Evolutionary conservation across 1,140 invertebrate genomes (phyloP), one percentile per base, ranked within the genome.

Genomic region (Sinonovacula constricta): DNA sequence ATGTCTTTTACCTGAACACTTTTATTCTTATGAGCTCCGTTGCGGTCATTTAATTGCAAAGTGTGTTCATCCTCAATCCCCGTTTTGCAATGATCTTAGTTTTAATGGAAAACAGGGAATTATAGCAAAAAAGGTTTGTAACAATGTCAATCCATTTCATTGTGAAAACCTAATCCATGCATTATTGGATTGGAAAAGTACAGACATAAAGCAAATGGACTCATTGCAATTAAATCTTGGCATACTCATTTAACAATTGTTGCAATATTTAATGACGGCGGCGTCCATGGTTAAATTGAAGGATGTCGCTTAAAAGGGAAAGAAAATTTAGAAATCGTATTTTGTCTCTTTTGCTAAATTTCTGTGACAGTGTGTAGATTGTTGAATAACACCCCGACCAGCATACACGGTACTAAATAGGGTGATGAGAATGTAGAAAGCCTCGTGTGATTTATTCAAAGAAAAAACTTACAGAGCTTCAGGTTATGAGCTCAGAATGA

Each of bases 381-480:
- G 39, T n/a, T n/a, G n/a, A n/a, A n/a, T n/a, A n/a, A n/a, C n/a
- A n/a, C n/a, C n/a, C n/a, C n/a, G n/a, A n/a, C n/a, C 67, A 69
- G 31, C 54, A 54, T 69, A 51, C 67, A 5, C 31, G 67, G 24
- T 30, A 18, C 1, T 18, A 34, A 33, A 26, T 70, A 26, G 14
- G 24, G 0, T 70, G 67, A 28, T 14, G 1, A 7, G 67, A 70
- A 36, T 70, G 67, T 26, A 57, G 53, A 24, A 70, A 56, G 24
- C 67, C 51, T 0, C 12, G 51, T 4, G 31, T 69, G n/a, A 69
- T 69, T n/a, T 69, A 69, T 51, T 30, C 24, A 24, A 54, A 57
- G n/a, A 7, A 31, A 5, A 70, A 56, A 26, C n/a, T 70, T 10
- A 57, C 51, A 26, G 53, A 22, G 36, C 15, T 49, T 18, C 51